Conservation (phyloP, 2,888 invertebrate species). For the Phasia obesa region DNA sequence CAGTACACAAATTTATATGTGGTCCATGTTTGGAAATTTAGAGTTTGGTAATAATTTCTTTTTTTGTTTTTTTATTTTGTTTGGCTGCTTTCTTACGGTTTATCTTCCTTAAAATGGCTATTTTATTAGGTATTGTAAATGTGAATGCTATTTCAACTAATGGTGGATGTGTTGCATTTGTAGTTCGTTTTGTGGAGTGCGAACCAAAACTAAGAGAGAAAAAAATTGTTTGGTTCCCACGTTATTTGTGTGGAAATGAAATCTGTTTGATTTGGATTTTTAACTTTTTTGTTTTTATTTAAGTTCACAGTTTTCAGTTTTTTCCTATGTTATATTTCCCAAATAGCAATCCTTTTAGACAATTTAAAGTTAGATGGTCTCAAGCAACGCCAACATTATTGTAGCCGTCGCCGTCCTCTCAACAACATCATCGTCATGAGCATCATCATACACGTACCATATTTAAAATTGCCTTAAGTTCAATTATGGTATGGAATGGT, state of each 20-base stretch:
- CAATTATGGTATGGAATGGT: constrained; percentile 67
- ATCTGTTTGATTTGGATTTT: constrained; percentile 62
- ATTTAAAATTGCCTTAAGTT: constrained; percentile 69
- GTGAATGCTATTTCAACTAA: constrained; percentile 10
- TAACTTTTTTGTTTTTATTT: constrained; percentile 40
- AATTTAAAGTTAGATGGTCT: constrained; percentile 60
- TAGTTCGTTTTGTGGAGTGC: constrained; percentile 59
- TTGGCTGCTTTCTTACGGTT: constrained; percentile 39
- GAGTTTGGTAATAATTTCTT: constrained; percentile 59
- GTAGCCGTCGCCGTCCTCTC: constrained; percentile 25
- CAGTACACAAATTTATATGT: constrained; percentile 47
- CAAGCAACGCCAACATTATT: constrained; percentile 56
- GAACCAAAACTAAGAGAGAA: constrained; percentile 35
- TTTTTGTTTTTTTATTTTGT: constrained; percentile 12
- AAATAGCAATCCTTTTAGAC: constrained; percentile 64
- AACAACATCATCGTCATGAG: constrained; percentile 37
- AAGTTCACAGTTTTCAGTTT: constrained; percentile 19
- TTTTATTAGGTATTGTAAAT: constrained; percentile 45
- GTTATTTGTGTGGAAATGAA: constrained; percentile 68
- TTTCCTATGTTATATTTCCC: constrained; percentile 53
- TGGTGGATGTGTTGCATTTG: constrained; percentile 26
- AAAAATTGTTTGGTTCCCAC: constrained; percentile 68
- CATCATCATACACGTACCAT: constrained; percentile 68
- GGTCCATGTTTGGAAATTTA: constrained; percentile 69
- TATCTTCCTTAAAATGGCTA: constrained; percentile 66